These are phyloP conservation scores for Drosophila nigricruria DNA, from an alignment of 2,888 invertebrate species.

Conservation along the genomic window DNA sequence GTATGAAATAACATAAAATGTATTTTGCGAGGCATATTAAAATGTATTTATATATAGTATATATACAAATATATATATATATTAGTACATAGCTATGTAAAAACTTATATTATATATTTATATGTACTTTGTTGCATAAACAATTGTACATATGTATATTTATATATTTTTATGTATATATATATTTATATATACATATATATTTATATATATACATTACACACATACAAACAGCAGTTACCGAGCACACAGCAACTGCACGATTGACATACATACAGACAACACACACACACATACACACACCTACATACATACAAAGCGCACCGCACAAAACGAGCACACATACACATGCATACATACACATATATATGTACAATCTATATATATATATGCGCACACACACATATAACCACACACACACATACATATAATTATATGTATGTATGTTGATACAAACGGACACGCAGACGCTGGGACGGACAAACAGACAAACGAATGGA, in stretches of 20 bases:
- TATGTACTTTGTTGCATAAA: constrained; percentile 42
- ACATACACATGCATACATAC: constrained; percentile 27
- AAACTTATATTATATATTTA: neutral
- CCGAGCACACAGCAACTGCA: constrained; percentile 70
- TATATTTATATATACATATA: constrained; percentile 26
- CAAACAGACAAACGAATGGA: constrained; percentile 53
- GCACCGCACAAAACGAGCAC: constrained; percentile 63
- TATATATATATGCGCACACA: constrained; percentile 19
- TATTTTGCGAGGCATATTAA: constrained; percentile 25
- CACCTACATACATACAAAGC: constrained; percentile 52
- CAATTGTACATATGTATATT: constrained; percentile 31
- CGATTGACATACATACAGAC: constrained; percentile 73
- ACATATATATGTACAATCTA: constrained; percentile 32
- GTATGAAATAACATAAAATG: constrained; percentile 27
- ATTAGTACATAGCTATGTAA: constrained; percentile 16
- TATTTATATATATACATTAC: constrained; percentile 37
- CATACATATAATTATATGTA: constrained; percentile 40
- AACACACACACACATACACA: constrained; percentile 35
- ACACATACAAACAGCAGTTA: constrained; percentile 68
- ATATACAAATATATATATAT: constrained; percentile 7
- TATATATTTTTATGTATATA: constrained; percentile 3
- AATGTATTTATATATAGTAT: constrained; percentile 9
- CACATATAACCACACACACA: constrained; percentile 33
- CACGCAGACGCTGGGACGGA: constrained; percentile 67
- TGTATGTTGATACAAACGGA: constrained; percentile 63